Evolutionary conservation across 2,888 invertebrate genomes (phyloP).

Genomic region (Drosophila helvetica): DNA sequence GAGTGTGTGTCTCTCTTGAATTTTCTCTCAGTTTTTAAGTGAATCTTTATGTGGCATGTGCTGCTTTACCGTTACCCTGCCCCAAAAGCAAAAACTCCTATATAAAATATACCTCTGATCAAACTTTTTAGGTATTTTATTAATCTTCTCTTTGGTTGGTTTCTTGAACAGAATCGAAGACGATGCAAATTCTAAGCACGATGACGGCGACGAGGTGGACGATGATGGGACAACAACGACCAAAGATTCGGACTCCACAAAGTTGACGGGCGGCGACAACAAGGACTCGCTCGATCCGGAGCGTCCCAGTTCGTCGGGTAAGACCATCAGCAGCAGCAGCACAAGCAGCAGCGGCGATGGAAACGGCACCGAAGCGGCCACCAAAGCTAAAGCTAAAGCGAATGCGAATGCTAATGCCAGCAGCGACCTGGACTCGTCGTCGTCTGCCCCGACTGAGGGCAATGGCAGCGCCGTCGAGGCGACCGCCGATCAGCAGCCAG

Average conservation of each 20-base stretch:
- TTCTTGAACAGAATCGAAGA: constrained; percentile 81
- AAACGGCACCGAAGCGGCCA: constrained; percentile 31
- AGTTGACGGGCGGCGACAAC: constrained; percentile 80
- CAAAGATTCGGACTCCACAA: constrained; percentile 84
- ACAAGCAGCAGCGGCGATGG: constrained; percentile 41
- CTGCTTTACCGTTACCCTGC: neutral
- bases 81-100: neutral
- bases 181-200: constrained; percentile 84
- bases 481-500: constrained; percentile 54
- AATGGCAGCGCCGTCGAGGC: constrained; percentile 62
- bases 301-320: constrained; percentile 84
- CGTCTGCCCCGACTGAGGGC: constrained; percentile 55
- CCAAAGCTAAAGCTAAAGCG: constrained; percentile 37
- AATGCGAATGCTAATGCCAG: constrained; percentile 36
- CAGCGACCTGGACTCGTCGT: neutral
- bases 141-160: neutral
- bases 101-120: neutral
- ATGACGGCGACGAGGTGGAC: constrained; percentile 84
- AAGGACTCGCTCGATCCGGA: constrained; percentile 83
- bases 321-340: constrained; percentile 58
- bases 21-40: constrained; percentile 34
- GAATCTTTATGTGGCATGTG: neutral
- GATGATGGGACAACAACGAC: constrained; percentile 84
- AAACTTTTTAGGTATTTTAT: neutral
- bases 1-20: constrained; percentile 39